Evolutionary conservation across 2,888 invertebrate genomes (phyloP).

Genomic region (Eristalis pertinax): DNA sequence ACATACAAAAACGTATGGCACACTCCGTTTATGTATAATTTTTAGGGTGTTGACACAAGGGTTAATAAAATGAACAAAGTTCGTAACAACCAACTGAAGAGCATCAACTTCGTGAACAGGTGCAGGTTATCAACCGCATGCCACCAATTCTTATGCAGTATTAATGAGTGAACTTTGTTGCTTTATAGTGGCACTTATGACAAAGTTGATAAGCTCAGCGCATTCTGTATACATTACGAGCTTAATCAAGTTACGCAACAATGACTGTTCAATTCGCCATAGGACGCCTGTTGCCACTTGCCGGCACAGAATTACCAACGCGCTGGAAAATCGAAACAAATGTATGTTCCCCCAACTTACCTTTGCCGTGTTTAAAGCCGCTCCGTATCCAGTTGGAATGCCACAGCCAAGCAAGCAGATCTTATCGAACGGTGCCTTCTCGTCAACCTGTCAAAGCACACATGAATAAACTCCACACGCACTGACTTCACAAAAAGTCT

Average conservation of each 20-base stretch:
- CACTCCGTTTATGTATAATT: no score
- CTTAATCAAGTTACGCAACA: not conserved
- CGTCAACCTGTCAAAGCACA: constrained; percentile 83
- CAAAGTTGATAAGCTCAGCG: not conserved
- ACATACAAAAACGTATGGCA: no score
- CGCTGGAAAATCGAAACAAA: not conserved
- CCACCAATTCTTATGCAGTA: not conserved
- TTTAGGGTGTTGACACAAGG: no score
- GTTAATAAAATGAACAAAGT: no score
- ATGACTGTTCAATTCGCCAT: not conserved
- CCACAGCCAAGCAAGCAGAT: constrained; percentile 96
- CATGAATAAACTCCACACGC: not conserved
- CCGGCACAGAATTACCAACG: no score
- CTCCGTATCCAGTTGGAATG: constrained; percentile 97
- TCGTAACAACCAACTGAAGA: no score
- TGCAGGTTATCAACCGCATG: not conserved
- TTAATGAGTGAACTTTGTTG: no score
- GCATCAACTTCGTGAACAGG: no score
- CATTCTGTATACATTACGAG: not conserved
- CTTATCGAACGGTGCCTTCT: constrained; percentile 92
- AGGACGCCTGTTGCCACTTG: not conserved
- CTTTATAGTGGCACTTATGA: not conserved
- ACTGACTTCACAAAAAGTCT: constrained; percentile 18
- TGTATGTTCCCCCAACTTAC: constrained; percentile 82
- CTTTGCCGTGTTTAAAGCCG: constrained; percentile 94